A percentile compares a stretch with the other conserved stretches of the same genome.
Evolutionary conservation across 2,888 invertebrate species (phyloP).

Genomic region (Lepeophtheirus nordmannii): DNA sequence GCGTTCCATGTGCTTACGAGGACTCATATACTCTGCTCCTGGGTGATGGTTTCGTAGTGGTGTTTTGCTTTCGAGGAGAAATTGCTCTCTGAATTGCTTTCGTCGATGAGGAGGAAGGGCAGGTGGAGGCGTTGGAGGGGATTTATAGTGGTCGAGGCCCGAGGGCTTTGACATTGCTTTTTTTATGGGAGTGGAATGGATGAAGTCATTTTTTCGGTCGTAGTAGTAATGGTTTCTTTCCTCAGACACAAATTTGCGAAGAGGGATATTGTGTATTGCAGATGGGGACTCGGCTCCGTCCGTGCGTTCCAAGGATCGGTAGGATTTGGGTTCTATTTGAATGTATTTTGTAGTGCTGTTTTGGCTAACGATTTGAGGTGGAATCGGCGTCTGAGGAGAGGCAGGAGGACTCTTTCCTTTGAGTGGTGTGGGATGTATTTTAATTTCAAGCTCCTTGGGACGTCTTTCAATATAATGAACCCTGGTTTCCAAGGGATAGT

Average conservation of each 20-base stretch:
- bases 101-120: not conserved
- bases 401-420: no score
- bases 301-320: not conserved
- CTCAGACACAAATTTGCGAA: not conserved
- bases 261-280: not conserved
- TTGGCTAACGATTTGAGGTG: not conserved
- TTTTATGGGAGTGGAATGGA: not conserved
- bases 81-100: not conserved
- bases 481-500: not conserved
- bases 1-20: slow-evolving; percentile 1
- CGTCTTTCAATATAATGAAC: not conserved
- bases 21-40: slow-evolving; percentile 1
- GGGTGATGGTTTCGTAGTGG: not conserved
- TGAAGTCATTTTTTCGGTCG: not conserved
- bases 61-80: not conserved
- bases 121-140: not conserved
- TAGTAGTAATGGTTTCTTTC: not conserved
- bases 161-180: slow-evolving; percentile 3
- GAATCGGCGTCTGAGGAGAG: not conserved
- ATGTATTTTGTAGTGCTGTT: not conserved
- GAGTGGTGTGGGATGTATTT: not conserved
- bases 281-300: not conserved
- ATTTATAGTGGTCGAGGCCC: not conserved
- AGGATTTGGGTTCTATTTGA: slow-evolving; percentile 1
- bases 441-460: not conserved